Conservation (phyloP, 2,888 invertebrate species). For the Synergus laeviventris region DNA sequence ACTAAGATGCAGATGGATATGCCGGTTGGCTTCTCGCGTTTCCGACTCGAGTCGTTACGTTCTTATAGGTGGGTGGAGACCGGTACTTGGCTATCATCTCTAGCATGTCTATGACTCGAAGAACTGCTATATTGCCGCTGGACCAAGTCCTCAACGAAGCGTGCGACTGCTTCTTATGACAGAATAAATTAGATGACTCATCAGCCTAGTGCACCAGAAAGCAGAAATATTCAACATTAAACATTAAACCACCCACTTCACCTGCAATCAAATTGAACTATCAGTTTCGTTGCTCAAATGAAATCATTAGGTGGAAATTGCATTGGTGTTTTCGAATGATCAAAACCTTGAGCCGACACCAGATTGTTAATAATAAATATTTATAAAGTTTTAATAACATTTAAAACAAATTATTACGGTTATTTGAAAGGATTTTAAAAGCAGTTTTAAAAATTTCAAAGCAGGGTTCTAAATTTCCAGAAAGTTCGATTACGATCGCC, state of each 20-base stretch:
- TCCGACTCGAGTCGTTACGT: constrained; percentile 56
- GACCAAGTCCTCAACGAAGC: constrained; percentile 55
- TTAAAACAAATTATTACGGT: too few relatives aligned
- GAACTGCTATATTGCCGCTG: constrained; percentile 52
- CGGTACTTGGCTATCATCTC: constrained; percentile 55
- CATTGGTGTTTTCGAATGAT: too few relatives aligned
- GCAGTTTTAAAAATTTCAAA: background rate
- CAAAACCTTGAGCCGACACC: too few relatives aligned
- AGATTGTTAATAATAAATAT: too few relatives aligned
- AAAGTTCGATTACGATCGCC: constrained; percentile 5
- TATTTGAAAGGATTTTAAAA: too few relatives aligned
- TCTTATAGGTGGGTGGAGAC: constrained; percentile 63
- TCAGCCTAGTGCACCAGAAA: constrained; percentile 49
- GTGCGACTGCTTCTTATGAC: constrained; percentile 48
- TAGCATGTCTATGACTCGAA: constrained; percentile 22
- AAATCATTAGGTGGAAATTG: too few relatives aligned
- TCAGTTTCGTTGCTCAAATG: background rate
- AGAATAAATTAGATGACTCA: constrained; percentile 70
- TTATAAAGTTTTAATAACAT: too few relatives aligned
- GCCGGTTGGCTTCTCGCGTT: constrained; percentile 46
- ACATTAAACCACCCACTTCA: constrained; percentile 54
- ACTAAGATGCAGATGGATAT: constrained; percentile 50
- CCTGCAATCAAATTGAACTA: background rate
- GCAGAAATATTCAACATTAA: constrained; percentile 48
- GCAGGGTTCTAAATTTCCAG: background rate